Evolutionary conservation across 2,888 invertebrate genomes (phyloP).

Genomic region (Sphaerophoria rueppellii): DNA sequence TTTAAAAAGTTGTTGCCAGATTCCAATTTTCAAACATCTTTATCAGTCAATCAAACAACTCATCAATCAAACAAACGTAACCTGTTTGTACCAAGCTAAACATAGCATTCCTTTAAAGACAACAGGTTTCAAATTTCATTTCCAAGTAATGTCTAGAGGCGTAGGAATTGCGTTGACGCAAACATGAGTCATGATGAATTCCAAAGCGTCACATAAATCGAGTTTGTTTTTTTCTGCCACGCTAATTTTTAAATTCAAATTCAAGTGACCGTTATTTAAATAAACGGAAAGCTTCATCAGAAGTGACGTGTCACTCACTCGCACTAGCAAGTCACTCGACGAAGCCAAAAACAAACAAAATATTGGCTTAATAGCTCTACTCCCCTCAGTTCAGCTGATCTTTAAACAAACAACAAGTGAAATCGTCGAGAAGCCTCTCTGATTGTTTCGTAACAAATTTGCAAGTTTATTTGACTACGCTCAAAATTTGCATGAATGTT

Average conservation of each 20-base stretch:
- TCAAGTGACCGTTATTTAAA: slow-evolving; percentile 40
- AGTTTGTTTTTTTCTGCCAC: slow-evolving; percentile 1
- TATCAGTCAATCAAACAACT: neutral
- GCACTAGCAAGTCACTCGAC: neutral
- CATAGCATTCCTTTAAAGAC: neutral
- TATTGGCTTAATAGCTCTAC: slow-evolving; percentile 27
- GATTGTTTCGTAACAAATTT: slow-evolving; percentile 36
- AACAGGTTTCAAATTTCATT: neutral
- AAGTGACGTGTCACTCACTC: neutral
- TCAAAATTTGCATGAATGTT: slow-evolving; percentile 49
- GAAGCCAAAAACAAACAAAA: slow-evolving; percentile 28
- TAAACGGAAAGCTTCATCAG: slow-evolving; percentile 40
- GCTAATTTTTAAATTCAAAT: slow-evolving; percentile 29
- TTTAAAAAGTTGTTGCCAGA: neutral
- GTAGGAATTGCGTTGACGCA: neutral
- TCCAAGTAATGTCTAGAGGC: neutral
- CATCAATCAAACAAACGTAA: neutral
- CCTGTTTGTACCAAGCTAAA: neutral
- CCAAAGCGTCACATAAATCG: neutral
- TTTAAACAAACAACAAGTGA: slow-evolving; percentile 49
- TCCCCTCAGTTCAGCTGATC: slow-evolving; percentile 1
- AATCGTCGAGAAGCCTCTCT: slow-evolving; percentile 55
- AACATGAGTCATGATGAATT: neutral
- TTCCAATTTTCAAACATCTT: neutral
- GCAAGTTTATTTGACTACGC: slow-evolving; percentile 39